A percentile compares a stretch with the other conserved stretches of the same genome.
phyloP scores from a whole-genome alignment of 2,888 invertebrate genomes.

The Sinodicranocentrus sp. region DNA sequence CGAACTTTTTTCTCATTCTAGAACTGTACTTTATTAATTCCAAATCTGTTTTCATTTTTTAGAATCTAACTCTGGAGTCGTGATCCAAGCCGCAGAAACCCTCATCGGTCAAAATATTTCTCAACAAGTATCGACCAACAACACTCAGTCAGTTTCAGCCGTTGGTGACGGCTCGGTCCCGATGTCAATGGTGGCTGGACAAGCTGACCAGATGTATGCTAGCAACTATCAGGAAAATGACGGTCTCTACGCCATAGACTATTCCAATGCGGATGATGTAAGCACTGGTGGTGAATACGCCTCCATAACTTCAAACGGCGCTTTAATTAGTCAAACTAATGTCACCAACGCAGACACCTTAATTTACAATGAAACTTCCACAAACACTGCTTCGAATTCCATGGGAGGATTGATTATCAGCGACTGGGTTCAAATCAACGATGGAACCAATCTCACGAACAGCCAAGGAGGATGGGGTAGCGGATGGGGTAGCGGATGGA shows the following conservation, averaged over 20 bases:
- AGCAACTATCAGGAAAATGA: no score
- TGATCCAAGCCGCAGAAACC: not conserved
- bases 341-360: not conserved
- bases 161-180: no score
- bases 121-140: not conserved
- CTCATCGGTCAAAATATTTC: not conserved
- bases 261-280: not conserved
- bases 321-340: not conserved
- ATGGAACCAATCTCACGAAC: not conserved
- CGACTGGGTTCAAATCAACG: not conserved
- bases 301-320: not conserved
- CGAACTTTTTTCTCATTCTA: not conserved
- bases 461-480: slow-evolving; percentile 6
- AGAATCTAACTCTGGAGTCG: not conserved
- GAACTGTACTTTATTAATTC: not conserved
- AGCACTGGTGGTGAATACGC: not conserved
- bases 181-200: no score
- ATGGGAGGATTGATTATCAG: not conserved
- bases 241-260: not conserved
- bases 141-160: no score
- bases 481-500: not conserved
- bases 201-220: no score
- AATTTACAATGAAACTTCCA: not conserved
- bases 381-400: not conserved
- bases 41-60: not conserved